Conservation (phyloP, 1,140 invertebrate species). For the Tetramorium parvispinum region DNA sequence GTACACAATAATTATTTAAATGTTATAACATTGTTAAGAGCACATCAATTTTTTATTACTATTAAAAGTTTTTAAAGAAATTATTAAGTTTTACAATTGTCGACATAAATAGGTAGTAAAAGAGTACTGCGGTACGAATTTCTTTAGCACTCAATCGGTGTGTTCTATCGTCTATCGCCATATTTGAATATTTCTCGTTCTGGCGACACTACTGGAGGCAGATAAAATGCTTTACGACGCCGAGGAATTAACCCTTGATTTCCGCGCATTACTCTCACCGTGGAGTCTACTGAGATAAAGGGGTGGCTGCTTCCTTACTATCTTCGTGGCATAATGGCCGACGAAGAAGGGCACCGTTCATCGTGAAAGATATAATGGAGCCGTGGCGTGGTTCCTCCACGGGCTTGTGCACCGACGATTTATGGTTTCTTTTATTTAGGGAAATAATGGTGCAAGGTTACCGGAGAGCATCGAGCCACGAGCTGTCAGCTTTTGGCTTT, state of each 20-base stretch:
- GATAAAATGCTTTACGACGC: constrained; percentile 83
- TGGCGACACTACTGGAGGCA: constrained; percentile 56
- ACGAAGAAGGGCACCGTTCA: constrained; percentile 80
- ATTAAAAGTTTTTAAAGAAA: background rate
- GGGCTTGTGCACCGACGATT: constrained; percentile 76
- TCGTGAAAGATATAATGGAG: constrained; percentile 80
- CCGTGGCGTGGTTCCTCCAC: constrained; percentile 69
- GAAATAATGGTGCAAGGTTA: constrained; percentile 76
- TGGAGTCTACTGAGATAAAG: constrained; percentile 81
- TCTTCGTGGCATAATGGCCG: constrained; percentile 80
- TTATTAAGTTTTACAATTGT: background rate
- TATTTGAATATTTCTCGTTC: constrained; percentile 74
- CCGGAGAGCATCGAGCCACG: constrained; percentile 59
- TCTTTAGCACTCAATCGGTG: constrained; percentile 6
- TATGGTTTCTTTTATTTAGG: constrained; percentile 82
- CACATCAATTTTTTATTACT: background rate
- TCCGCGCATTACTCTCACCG: constrained; percentile 82
- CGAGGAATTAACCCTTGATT: constrained; percentile 85
- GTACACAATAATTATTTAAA: background rate
- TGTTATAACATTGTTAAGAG: background rate
- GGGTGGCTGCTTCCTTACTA: constrained; percentile 82
- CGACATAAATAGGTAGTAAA: background rate
- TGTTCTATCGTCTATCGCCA: constrained; percentile 64
- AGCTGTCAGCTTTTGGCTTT: constrained; percentile 51
- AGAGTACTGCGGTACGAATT: background rate